Percentiles rank a stretch among this genome's conserved stretches.
Evolutionary conservation across 2,113 vertebrate species (phyloP).

Genomic region (Hucho hucho): DNA sequence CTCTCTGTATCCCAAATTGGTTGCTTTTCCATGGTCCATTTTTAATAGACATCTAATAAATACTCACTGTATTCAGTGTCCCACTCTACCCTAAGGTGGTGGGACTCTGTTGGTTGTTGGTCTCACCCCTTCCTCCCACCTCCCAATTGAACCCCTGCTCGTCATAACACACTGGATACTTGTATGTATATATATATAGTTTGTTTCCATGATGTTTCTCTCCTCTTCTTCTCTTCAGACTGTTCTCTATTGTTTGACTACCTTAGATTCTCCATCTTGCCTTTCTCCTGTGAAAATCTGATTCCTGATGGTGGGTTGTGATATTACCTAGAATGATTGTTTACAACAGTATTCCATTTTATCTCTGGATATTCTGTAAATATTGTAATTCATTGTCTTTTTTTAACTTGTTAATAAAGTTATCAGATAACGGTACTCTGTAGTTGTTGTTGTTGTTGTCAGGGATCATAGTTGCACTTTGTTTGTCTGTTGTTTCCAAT

Average conservation of each 20-base stretch:
- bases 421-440: conserved; percentile 88
- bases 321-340: conserved; percentile 90
- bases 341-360: conserved; percentile 96
- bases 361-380: conserved; percentile 98
- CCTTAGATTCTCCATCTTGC: conserved; percentile 75
- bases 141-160: conserved; percentile 62
- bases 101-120: too few relatives aligned
- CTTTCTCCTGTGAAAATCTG: conserved; percentile 75
- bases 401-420: conserved; percentile 99
- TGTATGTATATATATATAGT: conserved; percentile 73
- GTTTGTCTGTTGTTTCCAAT: neutral
- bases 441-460: neutral
- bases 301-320: conserved; percentile 80
- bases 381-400: conserved; percentile 99
- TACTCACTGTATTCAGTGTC: conserved; percentile 65
- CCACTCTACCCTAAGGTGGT: conserved; percentile 9
- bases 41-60: conserved; percentile 60
- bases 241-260: conserved; percentile 72
- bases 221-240: conserved; percentile 54
- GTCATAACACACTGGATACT: conserved; percentile 79
- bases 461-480: neutral
- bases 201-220: conserved; percentile 62
- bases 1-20: conserved; percentile 20
- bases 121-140: conserved; percentile 38
- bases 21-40: conserved; percentile 42